A percentile compares a stretch with the other conserved stretches of the same genome.
Evolutionary conservation across 2,797 vertebrate genomes (phyloP).

Genomic region (Tapera naevia): DNA sequence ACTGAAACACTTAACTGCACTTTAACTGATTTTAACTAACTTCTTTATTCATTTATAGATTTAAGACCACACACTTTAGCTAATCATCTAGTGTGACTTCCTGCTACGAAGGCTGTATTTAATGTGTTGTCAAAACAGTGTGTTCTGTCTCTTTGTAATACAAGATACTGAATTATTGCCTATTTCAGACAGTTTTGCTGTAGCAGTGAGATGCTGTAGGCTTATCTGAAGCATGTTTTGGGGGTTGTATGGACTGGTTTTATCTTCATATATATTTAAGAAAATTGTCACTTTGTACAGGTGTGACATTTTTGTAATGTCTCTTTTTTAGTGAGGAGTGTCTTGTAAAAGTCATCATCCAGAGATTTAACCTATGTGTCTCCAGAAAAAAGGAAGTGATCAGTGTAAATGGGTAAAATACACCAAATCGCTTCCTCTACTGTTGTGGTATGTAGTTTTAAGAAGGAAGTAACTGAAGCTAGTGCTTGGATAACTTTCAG

Average conservation of each 20-base stretch:
- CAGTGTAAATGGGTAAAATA: neutral
- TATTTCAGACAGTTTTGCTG: neutral
- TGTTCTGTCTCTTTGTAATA: neutral
- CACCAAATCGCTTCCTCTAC: neutral
- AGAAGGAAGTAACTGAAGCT: neutral
- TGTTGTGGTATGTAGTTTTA: neutral
- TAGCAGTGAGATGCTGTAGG: neutral
- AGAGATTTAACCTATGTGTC: neutral
- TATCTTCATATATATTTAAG: neutral
- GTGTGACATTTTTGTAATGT: neutral
- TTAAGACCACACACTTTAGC: neutral
- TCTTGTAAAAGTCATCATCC: neutral
- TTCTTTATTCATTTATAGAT: neutral
- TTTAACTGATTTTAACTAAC: neutral
- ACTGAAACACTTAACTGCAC: neutral
- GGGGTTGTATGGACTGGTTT: neutral
- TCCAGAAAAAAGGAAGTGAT: neutral
- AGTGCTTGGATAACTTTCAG: neutral
- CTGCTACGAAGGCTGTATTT: neutral
- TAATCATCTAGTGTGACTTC: neutral
- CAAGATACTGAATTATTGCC: neutral
- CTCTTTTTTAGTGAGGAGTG: neutral
- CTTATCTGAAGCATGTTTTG: neutral
- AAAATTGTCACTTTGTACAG: neutral
- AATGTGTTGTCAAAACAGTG: neutral